Conservation (phyloP, 2,888 invertebrate species). For the Apodemia zela region DNA sequence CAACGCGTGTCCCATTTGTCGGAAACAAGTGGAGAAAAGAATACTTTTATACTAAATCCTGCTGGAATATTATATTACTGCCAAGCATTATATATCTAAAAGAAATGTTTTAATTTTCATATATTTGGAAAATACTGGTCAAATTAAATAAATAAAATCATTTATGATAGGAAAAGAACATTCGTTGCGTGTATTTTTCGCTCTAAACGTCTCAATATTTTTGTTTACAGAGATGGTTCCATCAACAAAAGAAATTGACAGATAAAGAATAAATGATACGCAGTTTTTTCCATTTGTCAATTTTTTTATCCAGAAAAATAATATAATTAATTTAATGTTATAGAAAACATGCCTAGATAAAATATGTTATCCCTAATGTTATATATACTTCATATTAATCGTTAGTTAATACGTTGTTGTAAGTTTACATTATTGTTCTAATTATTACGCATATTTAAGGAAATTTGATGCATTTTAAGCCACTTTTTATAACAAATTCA, state of each 20-base stretch:
- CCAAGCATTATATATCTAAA: not conserved
- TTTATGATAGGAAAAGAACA: not conserved
- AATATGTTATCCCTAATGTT: too few species aligned
- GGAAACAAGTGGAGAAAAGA: conserved; percentile 97
- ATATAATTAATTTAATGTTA: not conserved
- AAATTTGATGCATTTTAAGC: too few species aligned
- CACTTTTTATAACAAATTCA: too few species aligned
- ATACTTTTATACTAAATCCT: conserved; percentile 88
- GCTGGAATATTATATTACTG: not conserved
- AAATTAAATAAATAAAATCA: not conserved
- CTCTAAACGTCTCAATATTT: not conserved
- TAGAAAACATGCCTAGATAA: not conserved
- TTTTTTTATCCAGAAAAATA: not conserved
- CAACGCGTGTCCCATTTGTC: conserved; percentile 98
- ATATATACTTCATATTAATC: not conserved
- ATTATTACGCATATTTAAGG: not conserved
- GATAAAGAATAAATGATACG: not conserved
- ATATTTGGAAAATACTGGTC: not conserved
- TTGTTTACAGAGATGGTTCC: too few species aligned
- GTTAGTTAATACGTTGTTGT: conserved; percentile 3
- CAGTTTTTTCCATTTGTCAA: not conserved
- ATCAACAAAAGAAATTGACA: too few species aligned
- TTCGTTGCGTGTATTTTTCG: not conserved
- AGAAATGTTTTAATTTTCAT: not conserved
- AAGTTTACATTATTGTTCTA: not conserved